phyloP scores from a whole-genome alignment of 2,888 invertebrate genomes.

The Nebria salina region DNA sequence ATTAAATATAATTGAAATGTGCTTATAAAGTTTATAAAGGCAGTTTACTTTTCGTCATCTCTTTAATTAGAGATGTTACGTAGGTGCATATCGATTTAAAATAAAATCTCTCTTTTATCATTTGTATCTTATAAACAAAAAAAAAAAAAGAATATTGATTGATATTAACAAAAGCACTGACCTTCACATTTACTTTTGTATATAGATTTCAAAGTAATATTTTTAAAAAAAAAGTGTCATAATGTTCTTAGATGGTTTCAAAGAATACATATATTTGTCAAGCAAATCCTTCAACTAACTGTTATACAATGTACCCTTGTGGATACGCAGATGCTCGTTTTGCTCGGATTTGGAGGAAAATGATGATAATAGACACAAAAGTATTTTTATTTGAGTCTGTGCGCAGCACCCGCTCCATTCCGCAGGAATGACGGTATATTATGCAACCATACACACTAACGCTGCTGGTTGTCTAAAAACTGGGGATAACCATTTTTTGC shows the following conservation, averaged over 20 bases:
- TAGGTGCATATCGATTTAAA: constrained; percentile 38
- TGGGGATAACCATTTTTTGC: constrained; percentile 26
- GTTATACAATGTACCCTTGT: neutral
- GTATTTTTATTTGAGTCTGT: neutral
- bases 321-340: neutral
- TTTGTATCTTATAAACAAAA: neutral
- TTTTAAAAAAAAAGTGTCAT: constrained; percentile 42
- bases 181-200: constrained; percentile 39
- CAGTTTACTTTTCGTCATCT: neutral
- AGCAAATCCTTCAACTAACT: constrained; percentile 21
- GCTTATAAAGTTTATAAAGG: neutral
- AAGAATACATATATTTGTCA: constrained; percentile 43
- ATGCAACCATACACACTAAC: no score
- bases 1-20: neutral
- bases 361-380: neutral
- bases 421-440: no score
- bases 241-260: constrained; percentile 36
- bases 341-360: neutral
- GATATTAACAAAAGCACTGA: constrained; percentile 42
- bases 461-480: neutral
- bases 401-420: neutral
- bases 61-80: neutral
- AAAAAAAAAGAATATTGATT: constrained; percentile 3
- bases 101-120: neutral
- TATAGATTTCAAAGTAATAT: constrained; percentile 44